Evolutionary conservation across 2,888 invertebrate species (phyloP).

Genomic region (Rhamnusium bicolor): DNA sequence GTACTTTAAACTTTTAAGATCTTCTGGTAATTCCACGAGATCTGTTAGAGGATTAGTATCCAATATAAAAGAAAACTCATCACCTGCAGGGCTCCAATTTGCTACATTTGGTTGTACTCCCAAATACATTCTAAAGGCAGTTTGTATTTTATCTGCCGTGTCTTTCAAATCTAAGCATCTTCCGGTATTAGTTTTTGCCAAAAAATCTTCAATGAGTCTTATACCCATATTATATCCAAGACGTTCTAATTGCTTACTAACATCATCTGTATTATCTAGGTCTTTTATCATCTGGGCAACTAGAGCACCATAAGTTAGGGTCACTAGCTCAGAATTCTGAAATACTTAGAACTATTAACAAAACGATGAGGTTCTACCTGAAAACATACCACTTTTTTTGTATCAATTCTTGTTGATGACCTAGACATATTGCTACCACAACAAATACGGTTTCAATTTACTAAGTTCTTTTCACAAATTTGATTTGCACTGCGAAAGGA

Average conservation of each 20-base stretch:
- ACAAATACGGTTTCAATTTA: neutral
- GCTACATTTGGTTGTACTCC: constrained; percentile 94
- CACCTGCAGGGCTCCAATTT: constrained; percentile 94
- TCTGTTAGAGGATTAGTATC: constrained; percentile 97
- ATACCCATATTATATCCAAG: constrained; percentile 99
- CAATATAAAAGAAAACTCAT: constrained; percentile 96
- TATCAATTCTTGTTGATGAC: constrained; percentile 80
- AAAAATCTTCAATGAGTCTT: constrained; percentile 96
- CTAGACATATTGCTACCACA: constrained; percentile 74
- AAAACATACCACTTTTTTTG: constrained; percentile 83
- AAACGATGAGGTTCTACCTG: constrained; percentile 14
- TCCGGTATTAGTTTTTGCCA: constrained; percentile 91
- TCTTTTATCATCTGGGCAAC: constrained; percentile 98
- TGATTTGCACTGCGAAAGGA: neutral
- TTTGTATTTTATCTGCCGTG: constrained; percentile 95
- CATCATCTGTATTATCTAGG: constrained; percentile 96
- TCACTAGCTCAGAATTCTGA: constrained; percentile 96
- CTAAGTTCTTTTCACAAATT: neutral
- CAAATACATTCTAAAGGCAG: constrained; percentile 86
- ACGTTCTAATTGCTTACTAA: constrained; percentile 95
- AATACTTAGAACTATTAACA: constrained; percentile 56
- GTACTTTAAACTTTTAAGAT: constrained; percentile 88
- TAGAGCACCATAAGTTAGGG: constrained; percentile 97
- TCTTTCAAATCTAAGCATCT: constrained; percentile 97
- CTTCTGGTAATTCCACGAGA: constrained; percentile 95